Percentiles rank a stretch among this genome's conserved stretches.
These are phyloP conservation scores for Aquatica leii DNA, from an alignment of 2,888 invertebrate genomes.

Conservation along the genomic window DNA sequence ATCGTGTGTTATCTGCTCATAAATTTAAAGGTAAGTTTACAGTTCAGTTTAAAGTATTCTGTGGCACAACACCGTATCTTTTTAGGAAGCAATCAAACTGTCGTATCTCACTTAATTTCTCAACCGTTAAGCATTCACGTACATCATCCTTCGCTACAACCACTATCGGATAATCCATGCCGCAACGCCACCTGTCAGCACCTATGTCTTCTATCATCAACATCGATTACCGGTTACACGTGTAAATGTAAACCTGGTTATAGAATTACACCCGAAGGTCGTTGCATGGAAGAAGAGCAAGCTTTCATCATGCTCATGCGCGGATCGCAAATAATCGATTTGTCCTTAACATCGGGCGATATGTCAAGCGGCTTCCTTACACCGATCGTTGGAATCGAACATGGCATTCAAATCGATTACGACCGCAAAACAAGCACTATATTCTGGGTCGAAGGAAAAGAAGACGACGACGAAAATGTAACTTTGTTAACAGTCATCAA, in stretches of 20 bases:
- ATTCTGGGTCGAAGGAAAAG: conserved; percentile 86
- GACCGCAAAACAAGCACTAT: conserved; percentile 85
- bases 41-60: background rate
- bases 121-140: conserved; percentile 96
- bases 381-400: conserved; percentile 87
- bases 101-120: conserved; percentile 92
- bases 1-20: conserved; percentile 88
- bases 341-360: conserved; percentile 79
- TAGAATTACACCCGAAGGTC: conserved; percentile 70
- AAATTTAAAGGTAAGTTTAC: conserved; percentile 73
- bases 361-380: conserved; percentile 81
- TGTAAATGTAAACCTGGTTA: conserved; percentile 95
- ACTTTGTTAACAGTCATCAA: conserved; percentile 38
- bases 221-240: conserved; percentile 72
- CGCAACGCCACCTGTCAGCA: conserved; percentile 80
- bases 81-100: conserved; percentile 85
- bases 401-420: conserved; percentile 90
- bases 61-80: background rate
- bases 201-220: conserved; percentile 89
- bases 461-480: conserved; percentile 75
- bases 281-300: conserved; percentile 84
- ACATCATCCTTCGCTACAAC: conserved; percentile 94
- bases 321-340: conserved; percentile 88
- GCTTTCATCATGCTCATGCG: conserved; percentile 91
- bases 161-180: conserved; percentile 81